Percentiles rank a stretch among this genome's conserved stretches.
phyloP scores from a whole-genome alignment of 1,140 invertebrate species.

The Drosophila serrata region DNA sequence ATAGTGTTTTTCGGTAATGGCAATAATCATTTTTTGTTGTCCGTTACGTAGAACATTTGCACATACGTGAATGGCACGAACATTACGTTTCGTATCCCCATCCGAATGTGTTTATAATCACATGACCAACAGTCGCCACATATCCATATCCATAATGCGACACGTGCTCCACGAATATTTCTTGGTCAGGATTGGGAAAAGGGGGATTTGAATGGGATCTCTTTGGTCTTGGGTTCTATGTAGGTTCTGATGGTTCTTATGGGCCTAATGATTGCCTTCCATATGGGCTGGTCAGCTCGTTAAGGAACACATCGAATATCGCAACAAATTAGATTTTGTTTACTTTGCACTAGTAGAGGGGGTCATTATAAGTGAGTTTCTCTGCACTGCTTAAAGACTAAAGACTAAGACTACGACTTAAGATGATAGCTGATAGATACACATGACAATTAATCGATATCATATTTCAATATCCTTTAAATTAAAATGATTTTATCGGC shows the following conservation, averaged over 20 bases:
- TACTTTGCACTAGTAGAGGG: conserved; percentile 6
- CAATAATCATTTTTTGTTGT: conserved; percentile 76
- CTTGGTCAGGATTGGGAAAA: conserved; percentile 47
- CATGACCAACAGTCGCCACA: conserved; percentile 61
- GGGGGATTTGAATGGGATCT: conserved; percentile 16
- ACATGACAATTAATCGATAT: conserved; percentile 13
- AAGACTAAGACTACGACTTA: conserved; percentile 46
- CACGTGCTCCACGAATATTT: conserved; percentile 77
- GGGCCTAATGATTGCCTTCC: conserved; percentile 64
- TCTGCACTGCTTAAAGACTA: conserved; percentile 43
- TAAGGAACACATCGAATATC: conserved; percentile 24
- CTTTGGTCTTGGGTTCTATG: background rate
- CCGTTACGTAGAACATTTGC: conserved; percentile 69
- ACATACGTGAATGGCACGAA: conserved; percentile 74
- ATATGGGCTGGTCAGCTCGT: conserved; percentile 40
- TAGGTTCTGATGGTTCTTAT: conserved; percentile 47
- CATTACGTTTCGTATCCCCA: conserved; percentile 50
- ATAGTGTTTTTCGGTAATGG: conserved; percentile 64
- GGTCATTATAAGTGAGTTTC: conserved; percentile 62
- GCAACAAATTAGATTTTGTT: conserved; percentile 31
- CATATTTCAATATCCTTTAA: background rate
- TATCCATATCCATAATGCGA: conserved; percentile 65
- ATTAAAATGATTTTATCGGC: conserved; percentile 19
- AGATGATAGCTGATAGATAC: conserved; percentile 7
- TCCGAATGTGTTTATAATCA: conserved; percentile 80